These are phyloP conservation scores for Oryzias melastigma DNA, from an alignment of 2,113 vertebrate genomes.

Conservation along the genomic window DNA sequence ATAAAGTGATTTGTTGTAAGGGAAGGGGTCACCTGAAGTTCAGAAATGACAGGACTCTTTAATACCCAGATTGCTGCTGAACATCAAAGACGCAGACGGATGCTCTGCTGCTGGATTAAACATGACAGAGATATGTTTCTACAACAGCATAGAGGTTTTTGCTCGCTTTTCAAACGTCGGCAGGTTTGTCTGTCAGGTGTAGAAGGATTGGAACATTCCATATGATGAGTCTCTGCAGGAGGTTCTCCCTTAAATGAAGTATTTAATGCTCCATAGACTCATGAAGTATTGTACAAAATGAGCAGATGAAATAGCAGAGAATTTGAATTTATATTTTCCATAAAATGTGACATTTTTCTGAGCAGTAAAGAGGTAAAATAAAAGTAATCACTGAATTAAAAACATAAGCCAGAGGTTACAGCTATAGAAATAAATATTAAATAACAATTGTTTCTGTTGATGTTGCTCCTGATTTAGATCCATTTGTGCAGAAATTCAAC, in stretches of 20 bases:
- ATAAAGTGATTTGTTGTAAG: conserved; percentile 47
- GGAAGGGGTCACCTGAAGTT: conserved; percentile 59
- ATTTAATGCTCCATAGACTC: not conserved
- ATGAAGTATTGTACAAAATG: conserved; percentile 2
- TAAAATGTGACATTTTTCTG: not conserved
- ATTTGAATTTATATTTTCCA: not conserved
- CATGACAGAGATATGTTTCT: not conserved
- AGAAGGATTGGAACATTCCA: not conserved
- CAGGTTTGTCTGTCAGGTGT: not conserved
- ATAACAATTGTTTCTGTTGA: not conserved
- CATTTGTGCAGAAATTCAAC: conserved; percentile 25
- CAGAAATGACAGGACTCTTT: conserved; percentile 38
- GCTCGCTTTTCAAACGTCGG: not conserved
- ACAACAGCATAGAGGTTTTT: not conserved
- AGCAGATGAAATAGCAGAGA: not conserved
- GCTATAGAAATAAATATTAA: not conserved
- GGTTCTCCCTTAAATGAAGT: not conserved
- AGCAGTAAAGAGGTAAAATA: not conserved
- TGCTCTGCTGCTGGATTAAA: conserved; percentile 15
- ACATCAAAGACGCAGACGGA: conserved; percentile 35
- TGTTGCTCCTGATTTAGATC: not conserved
- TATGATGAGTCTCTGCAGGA: not conserved
- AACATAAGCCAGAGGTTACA: not conserved
- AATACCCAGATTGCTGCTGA: conserved; percentile 14
- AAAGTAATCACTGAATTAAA: not conserved